Conservation (phyloP, 2,888 invertebrate genomes). For the Nymphalis c-album region DNA sequence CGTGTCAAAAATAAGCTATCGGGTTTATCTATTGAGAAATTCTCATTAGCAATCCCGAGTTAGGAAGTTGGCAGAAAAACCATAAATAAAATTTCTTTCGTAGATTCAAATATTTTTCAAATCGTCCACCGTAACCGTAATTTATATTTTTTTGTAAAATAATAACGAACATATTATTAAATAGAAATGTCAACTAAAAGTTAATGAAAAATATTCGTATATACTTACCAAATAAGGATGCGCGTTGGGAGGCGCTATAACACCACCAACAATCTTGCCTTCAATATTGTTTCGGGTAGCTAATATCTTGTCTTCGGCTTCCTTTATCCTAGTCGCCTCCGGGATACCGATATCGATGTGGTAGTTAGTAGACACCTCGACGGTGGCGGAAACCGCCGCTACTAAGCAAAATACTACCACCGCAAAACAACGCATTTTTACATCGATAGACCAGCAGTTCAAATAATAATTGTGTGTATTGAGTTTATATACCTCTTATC, state of each 20-base stretch:
- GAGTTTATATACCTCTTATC: constrained; percentile 1
- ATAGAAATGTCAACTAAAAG: too few relatives aligned
- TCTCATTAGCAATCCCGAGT: too few relatives aligned
- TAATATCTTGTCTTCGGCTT: constrained; percentile 45
- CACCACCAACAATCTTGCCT: constrained; percentile 57
- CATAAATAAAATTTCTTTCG: too few relatives aligned
- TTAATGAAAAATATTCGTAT: not conserved
- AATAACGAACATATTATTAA: too few relatives aligned
- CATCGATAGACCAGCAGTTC: constrained; percentile 1
- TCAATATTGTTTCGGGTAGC: constrained; percentile 13
- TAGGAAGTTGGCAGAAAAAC: too few relatives aligned
- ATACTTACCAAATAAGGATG: constrained; percentile 49
- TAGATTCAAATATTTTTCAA: too few relatives aligned
- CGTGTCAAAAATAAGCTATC: too few relatives aligned
- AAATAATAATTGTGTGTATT: not conserved
- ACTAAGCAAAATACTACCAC: constrained; percentile 36
- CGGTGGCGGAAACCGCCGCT: constrained; percentile 41
- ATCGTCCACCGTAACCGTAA: too few relatives aligned
- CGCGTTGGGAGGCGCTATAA: constrained; percentile 45
- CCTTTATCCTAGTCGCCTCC: constrained; percentile 53
- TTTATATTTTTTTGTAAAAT: too few relatives aligned
- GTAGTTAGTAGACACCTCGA: constrained; percentile 47
- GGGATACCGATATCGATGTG: constrained; percentile 60
- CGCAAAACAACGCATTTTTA: constrained; percentile 27
- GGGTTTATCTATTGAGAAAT: too few relatives aligned